Base-by-base conservation (phyloP, 2,113 vertebrate genomes). In the Tichodroma muraria region DNA sequence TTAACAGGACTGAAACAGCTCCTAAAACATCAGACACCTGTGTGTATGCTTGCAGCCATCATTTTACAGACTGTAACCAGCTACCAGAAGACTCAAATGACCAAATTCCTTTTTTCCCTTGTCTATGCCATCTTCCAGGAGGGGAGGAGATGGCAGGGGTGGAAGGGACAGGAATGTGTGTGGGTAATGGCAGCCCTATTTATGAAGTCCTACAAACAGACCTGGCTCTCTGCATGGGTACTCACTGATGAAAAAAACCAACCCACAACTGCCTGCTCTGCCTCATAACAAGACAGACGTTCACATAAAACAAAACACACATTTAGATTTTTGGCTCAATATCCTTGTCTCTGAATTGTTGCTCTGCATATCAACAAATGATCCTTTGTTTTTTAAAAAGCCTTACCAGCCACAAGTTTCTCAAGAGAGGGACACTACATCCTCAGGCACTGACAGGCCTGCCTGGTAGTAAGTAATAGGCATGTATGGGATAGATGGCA, bases 301-400 rank as follows among this genome's bases (percentile, higher is more conserved):
- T 92, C 94, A 54, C 47, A 73, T 54, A 91, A 89, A 96, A 64
- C 84, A 94, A 93, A 95, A 89, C 89, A 89, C 64, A 93, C 72
- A 89, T 94, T 96, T 90, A 88, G 52, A 90, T 93, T 93, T 94
- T 93, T 91, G 81, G 85, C 92, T 94, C 73, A 40, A 40, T 56
- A 64, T 49, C 89, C 78, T 89, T 69, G 65, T 44, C 83, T 92
- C 88, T 71, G 72, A 90, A 94, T 86, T 92, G 88, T 90, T 92
- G 69, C 73, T 96, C 60, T 79, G 77, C 69, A 9, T 90, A 82
- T 70, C 73, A 93, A 94, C 82, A 95, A 93, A 69, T 8, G 73
- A 85, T 45, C 66, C 57, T 89, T 95, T 92, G 90, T 93, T 90
- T n/a, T 93, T 83, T 66, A 88, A 86, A 78, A 85, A 90, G 71